Base-by-base conservation (phyloP, 2,888 invertebrate species). In the Aromia moschata region DNA sequence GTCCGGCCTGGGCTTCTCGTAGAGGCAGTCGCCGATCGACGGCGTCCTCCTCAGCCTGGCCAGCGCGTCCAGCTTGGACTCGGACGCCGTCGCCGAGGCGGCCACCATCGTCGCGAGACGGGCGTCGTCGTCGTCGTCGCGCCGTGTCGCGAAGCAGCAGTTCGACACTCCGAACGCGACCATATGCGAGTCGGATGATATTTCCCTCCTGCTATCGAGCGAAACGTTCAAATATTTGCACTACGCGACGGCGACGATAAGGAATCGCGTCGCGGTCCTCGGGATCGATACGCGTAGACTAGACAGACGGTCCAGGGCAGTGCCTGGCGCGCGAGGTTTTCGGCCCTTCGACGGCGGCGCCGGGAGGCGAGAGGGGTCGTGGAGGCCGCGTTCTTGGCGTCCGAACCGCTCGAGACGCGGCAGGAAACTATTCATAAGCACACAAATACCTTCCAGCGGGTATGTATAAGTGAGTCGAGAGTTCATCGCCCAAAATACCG, bases 21-120 rank as follows among this genome's bases (percentile, higher is more conserved):
- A 70, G 20, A 79, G 66, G 62, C 80, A 80, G 68, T 80, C 80
- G 17, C 74, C 72, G 18, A 80, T 65, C 41, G 79, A 80, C 1
- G 79, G 77, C 53, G 66, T 58, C 25, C 61, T 60, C 30, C 54
- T 64, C 53, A 69, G 60, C 49, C 47, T 45, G 33, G 49, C 52
- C 16, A 67, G 56, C 5, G 43, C 52, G 25, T 52, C 56, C 37
- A 63, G 52, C 47, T 58, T 66, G 7, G 51, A 53, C 43, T 56
- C 63, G n/a, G n/a, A n/a, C 15, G 59, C 43, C 15, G 62, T 58
- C 46, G 64, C 63, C 30, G 69, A 61, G 10, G 66, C 70, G 10
- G 61, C 65, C 31, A 74, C 74, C 75, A 75, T 75, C 56, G 57
- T 71, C 25, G 56, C 52, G 56, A 63, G 54, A 11, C 46, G 30